Conservation (phyloP, 2,888 invertebrate genomes). For the Ennomos fuscantarius region DNA sequence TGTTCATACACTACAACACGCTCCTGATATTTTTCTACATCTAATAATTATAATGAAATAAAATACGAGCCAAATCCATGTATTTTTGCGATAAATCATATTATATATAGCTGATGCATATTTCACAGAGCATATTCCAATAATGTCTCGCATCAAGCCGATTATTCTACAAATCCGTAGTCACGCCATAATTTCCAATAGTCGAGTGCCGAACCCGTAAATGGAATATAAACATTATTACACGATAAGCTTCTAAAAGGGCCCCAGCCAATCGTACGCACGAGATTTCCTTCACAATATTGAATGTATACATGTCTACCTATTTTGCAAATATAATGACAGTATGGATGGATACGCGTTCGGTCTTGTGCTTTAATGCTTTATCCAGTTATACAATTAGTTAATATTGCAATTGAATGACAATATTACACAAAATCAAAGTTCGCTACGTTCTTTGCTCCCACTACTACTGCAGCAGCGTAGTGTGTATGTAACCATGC, state of each 20-base stretch:
- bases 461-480: too few species aligned
- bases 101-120: neutral
- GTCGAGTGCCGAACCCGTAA: slow-evolving; percentile 45
- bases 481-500: too few species aligned
- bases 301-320: slow-evolving; percentile 27
- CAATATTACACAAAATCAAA: too few species aligned
- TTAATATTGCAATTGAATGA: too few species aligned
- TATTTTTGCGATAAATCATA: slow-evolving; percentile 5
- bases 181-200: slow-evolving; percentile 37
- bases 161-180: slow-evolving; percentile 45
- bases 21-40: neutral
- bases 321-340: neutral
- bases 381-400: too few species aligned
- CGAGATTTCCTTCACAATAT: slow-evolving; percentile 53
- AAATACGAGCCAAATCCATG: too few species aligned
- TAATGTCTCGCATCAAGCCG: slow-evolving; percentile 19
- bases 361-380: too few species aligned
- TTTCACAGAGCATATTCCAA: slow-evolving; percentile 19
- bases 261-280: slow-evolving; percentile 55
- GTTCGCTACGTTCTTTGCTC: too few species aligned
- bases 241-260: slow-evolving; percentile 58
- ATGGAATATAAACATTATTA: slow-evolving; percentile 70
- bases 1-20: too few species aligned
- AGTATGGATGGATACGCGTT: slow-evolving; percentile 9
- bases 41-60: too few species aligned